Percentiles rank a stretch among this genome's conserved stretches.
Evolutionary conservation across 37 sponge, comb jelly and placozoan species (phyloP).

Genomic region (Ianthella basta): DNA sequence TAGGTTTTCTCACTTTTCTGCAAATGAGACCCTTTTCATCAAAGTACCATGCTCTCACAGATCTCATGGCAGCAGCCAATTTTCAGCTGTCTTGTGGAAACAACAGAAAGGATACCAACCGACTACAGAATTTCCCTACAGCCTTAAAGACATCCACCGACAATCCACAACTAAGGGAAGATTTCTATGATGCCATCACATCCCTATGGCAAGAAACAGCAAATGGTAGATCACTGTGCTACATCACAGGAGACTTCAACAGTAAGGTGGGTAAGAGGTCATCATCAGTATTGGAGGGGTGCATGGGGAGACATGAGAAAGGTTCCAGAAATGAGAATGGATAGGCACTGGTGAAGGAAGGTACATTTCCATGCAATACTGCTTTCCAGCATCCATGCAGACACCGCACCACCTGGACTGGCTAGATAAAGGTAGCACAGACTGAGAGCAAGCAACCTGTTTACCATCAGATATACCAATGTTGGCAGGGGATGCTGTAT

Average conservation of each 20-base stretch:
- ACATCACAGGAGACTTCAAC: conserved; percentile 31
- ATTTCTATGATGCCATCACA: conserved; percentile 7
- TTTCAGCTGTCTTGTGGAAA: conserved; percentile 21
- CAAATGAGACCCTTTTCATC: conserved; percentile 3
- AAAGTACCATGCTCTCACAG: conserved; percentile 6
- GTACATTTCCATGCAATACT: conserved; percentile 2
- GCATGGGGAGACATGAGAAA: conserved; percentile 25
- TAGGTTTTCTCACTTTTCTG: conserved; percentile 9
- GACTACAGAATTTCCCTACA: not conserved
- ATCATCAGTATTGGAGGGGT: conserved; percentile 14
- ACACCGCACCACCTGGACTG: conserved; percentile 11
- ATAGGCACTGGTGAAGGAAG: not conserved
- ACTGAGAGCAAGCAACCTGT: conserved; percentile 10
- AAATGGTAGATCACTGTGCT: conserved; percentile 27
- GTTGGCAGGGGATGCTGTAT: too few relatives aligned
- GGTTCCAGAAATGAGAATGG: conserved; percentile 22
- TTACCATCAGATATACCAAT: conserved; percentile 34
- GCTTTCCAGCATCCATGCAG: conserved; percentile 26
- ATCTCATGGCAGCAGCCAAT: not conserved
- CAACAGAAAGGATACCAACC: conserved; percentile 9
- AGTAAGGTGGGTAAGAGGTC: conserved; percentile 17
- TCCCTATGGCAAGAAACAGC: conserved; percentile 30
- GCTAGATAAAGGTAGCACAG: conserved; percentile 14
- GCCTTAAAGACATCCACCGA: not conserved
- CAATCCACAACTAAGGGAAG: not conserved